Evolutionary conservation across 2,888 invertebrate genomes (phyloP), one percentile per base, ranked within the genome.

Genomic region (Ormyrus nitidulus): DNA sequence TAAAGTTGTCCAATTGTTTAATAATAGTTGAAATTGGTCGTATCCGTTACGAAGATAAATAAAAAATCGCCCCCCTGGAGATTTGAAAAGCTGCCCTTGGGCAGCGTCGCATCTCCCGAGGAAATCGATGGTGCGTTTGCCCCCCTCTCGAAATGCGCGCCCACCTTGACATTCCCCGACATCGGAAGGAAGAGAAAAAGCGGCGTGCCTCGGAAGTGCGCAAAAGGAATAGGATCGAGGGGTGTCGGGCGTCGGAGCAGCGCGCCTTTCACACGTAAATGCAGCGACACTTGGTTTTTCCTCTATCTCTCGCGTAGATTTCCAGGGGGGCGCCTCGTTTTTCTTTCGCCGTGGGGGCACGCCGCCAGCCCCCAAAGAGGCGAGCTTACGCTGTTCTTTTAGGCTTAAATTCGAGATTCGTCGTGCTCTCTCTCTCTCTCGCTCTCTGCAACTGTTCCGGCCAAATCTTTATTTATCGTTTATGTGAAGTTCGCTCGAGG

Each of bases 91-190:
- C 19, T 19, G 19, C 19, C 19, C 19, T 53, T 77, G 48, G 54
- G 11, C 66, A 54, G 75, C n/a, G 34, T 49, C 48, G 13, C 11
- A 19, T 19, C 19, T 19, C 19, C 19, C 19, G 19, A 59, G 65
- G 65, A 54, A 70, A 72, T 78, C 72, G 78, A 78, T 66, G 59
- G 77, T 46, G n/a, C 51, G 66, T 44, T 19, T 53, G 59, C 64
- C 65, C 77, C 70, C 65, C 65, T 65, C 44, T 65, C 44, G 51
- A 48, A 51, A 56, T 10, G 53, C 58, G 65, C 77, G 72, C 48
- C 78, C 72, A 78, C 78, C 78, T 78, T 78, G 78, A 78, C 78
- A 78, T 59, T 78, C 51, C 59, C 71, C 61, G 4, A 53, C 34
- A 11, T 62, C 34, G 59, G 65, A 64, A 59, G 66, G 66, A 78